phyloP scores from a whole-genome alignment of 2,888 invertebrate genomes.

The Sarcophaga caerulescens region DNA sequence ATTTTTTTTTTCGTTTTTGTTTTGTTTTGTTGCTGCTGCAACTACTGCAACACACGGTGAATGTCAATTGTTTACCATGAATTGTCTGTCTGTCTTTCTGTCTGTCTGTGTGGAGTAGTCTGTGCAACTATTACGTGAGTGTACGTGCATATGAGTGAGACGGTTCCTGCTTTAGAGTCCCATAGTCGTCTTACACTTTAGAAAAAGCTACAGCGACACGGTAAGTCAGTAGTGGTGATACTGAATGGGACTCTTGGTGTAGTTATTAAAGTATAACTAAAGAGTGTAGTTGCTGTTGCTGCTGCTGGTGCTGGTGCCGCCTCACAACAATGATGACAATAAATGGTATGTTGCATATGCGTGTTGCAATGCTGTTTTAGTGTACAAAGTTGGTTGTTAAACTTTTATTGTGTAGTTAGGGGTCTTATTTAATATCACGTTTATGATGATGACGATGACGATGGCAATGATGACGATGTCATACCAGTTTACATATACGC shows the following conservation, averaged over 20 bases:
- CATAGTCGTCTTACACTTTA: background rate
- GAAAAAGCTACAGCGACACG: too few species aligned
- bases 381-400: background rate
- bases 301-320: constrained; percentile 15
- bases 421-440: constrained; percentile 13
- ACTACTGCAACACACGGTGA: constrained; percentile 13
- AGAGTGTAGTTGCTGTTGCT: constrained; percentile 15
- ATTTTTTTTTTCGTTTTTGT: background rate
- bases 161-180: background rate
- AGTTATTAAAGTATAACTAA: background rate
- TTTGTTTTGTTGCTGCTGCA: background rate
- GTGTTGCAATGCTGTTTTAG: constrained; percentile 64
- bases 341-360: constrained; percentile 66
- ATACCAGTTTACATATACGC: background rate
- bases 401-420: background rate
- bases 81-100: constrained; percentile 5
- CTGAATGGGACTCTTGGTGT: background rate
- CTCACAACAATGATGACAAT: constrained; percentile 49
- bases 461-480: constrained; percentile 4
- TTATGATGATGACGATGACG: constrained; percentile 25
- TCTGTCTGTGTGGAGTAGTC: background rate
- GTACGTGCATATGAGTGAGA: background rate
- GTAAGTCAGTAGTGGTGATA: background rate
- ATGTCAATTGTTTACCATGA: constrained; percentile 61
- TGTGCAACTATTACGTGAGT: background rate